phyloP scores from a whole-genome alignment of 2,888 invertebrate species.

The Linyphia triangularis region DNA sequence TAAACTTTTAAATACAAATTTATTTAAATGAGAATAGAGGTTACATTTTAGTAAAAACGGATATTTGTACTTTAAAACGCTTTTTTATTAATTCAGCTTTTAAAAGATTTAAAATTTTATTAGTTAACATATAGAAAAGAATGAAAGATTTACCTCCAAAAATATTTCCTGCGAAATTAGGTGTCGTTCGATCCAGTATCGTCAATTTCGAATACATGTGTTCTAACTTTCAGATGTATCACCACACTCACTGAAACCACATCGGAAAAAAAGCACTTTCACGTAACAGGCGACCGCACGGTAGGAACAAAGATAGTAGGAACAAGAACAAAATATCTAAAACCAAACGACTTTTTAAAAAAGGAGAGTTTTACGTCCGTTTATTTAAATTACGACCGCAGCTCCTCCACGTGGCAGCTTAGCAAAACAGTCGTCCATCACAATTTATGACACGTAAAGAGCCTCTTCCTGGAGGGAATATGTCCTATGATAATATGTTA shows the following conservation, averaged over 20 bases:
- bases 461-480: neutral
- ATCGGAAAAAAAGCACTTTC: neutral
- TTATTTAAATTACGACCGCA: constrained; percentile 68
- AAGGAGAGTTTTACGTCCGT: constrained; percentile 33
- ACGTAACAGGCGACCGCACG: neutral
- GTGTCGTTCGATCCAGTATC: constrained; percentile 7
- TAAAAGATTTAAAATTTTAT: constrained; percentile 1
- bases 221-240: neutral
- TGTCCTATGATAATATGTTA: constrained; percentile 50
- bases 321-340: constrained; percentile 5
- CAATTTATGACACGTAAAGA: constrained; percentile 66
- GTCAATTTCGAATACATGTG: constrained; percentile 8
- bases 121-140: neutral
- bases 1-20: too few relatives aligned
- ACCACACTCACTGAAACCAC: neutral
- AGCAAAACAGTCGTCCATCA: constrained; percentile 69
- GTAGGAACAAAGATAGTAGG: neutral
- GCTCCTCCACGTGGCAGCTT: constrained; percentile 66
- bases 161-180: neutral
- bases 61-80: too few relatives aligned
- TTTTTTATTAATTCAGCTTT: too few relatives aligned
- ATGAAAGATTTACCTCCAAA: neutral
- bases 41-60: too few relatives aligned
- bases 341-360: neutral
- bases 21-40: too few relatives aligned